phyloP scores from a whole-genome alignment of 1,140 invertebrate species.

The Macrotrachela quadricornifera region DNA sequence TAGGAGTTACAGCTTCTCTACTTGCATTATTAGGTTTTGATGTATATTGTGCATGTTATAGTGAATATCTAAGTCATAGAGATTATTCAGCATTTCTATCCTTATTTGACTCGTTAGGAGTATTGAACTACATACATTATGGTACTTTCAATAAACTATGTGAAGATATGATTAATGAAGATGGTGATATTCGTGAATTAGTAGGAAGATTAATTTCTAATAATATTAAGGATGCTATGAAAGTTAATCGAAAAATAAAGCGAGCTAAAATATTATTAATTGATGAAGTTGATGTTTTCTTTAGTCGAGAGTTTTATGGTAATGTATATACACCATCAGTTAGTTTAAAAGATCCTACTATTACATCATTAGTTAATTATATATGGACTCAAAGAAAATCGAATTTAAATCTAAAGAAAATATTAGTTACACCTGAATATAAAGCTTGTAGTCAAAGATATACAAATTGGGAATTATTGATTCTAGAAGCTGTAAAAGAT shows the following conservation, averaged over 20 bases:
- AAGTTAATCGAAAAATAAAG: background rate
- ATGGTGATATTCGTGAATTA: background rate
- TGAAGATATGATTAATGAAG: background rate
- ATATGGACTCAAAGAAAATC: background rate
- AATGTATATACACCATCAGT: background rate
- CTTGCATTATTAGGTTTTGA: background rate
- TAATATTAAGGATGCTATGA: too few relatives aligned
- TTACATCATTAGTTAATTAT: background rate
- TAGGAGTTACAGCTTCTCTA: background rate
- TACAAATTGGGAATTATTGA: background rate
- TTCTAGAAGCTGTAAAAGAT: background rate
- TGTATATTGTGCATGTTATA: background rate
- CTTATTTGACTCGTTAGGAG: background rate
- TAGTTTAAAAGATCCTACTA: background rate
- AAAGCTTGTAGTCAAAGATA: background rate
- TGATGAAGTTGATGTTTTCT: slow-evolving; percentile 1
- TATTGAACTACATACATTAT: background rate
- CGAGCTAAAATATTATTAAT: background rate
- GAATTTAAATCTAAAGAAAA: background rate
- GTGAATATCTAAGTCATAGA: background rate
- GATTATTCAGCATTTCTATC: background rate
- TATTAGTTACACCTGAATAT: background rate
- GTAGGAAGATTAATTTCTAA: too few relatives aligned
- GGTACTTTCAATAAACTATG: background rate
- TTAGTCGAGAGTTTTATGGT: background rate